Percentiles rank a stretch among this genome's conserved stretches.
Conservation (phyloP, 2,113 vertebrate genomes). For the Cheilinus undulatus region DNA sequence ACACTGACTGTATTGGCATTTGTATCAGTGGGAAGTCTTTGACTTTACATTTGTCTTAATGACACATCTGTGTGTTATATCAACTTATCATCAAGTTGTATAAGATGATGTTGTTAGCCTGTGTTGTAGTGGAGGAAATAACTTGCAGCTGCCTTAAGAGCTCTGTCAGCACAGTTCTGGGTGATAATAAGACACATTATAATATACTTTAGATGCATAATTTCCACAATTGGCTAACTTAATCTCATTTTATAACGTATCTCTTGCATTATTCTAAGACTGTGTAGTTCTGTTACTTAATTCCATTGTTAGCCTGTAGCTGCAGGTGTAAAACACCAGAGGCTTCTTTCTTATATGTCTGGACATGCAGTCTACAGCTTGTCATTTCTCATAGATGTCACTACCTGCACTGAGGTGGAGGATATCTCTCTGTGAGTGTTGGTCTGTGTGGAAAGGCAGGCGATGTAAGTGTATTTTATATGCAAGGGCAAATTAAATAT, state of each 20-base stretch:
- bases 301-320: background rate
- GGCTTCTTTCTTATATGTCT: constrained; percentile 3
- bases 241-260: too few species aligned
- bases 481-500: constrained; percentile 61
- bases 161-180: too few species aligned
- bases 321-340: background rate
- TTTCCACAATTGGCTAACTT: too few species aligned
- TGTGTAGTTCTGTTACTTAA: background rate
- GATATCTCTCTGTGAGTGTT: constrained; percentile 1
- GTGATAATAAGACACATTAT: too few species aligned
- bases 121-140: background rate
- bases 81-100: background rate
- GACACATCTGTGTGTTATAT: background rate
- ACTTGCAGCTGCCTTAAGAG: background rate
- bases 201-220: too few species aligned
- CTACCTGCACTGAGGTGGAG: constrained; percentile 46
- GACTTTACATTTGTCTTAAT: background rate
- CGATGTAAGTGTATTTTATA: constrained; percentile 32
- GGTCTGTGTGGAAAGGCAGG: background rate
- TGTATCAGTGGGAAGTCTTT: background rate
- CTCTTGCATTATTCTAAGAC: background rate
- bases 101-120: background rate
- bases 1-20: background rate
- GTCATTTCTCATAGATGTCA: constrained; percentile 49
- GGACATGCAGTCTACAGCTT: constrained; percentile 9